phyloP scores from a whole-genome alignment of 2,888 invertebrate species.

The Drosophila neotestacea region DNA sequence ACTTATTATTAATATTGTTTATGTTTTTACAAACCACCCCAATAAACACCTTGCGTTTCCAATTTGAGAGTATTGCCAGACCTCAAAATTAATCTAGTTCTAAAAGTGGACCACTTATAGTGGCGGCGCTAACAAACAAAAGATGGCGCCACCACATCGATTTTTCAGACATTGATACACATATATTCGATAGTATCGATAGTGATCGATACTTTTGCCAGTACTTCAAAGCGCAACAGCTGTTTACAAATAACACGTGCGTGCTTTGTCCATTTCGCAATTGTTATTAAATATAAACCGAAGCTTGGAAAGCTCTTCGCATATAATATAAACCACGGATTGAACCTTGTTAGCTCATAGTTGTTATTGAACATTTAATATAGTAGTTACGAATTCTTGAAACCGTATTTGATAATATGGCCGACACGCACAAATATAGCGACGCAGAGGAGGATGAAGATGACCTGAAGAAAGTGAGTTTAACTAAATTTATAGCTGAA shows the following conservation, averaged over 20 bases:
- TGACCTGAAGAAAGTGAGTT: conserved; percentile 50
- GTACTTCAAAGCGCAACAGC: conserved; percentile 41
- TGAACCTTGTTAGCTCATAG: neutral
- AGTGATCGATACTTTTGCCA: no score
- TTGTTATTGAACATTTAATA: conserved; percentile 10
- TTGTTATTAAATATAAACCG: conserved; percentile 18
- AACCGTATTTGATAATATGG: conserved; percentile 45
- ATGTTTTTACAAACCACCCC: neutral
- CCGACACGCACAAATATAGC: conserved; percentile 81
- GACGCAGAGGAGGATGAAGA: conserved; percentile 83
- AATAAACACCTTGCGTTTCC: no score
- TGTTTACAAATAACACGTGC: conserved; percentile 51
- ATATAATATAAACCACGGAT: conserved; percentile 7
- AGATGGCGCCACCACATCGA: no score
- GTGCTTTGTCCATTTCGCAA: conserved; percentile 43
- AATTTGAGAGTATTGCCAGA: no score
- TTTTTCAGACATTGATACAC: no score
- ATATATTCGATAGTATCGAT: no score
- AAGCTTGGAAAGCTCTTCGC: conserved; percentile 11
- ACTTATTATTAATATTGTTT: conserved; percentile 4
- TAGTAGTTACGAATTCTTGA: neutral
- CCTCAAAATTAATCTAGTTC: no score
- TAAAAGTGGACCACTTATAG: no score
- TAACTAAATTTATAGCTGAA: neutral
- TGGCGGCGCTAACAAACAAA: no score